Base-by-base conservation (phyloP, 2,113 vertebrate genomes). In the Solea solea region DNA sequence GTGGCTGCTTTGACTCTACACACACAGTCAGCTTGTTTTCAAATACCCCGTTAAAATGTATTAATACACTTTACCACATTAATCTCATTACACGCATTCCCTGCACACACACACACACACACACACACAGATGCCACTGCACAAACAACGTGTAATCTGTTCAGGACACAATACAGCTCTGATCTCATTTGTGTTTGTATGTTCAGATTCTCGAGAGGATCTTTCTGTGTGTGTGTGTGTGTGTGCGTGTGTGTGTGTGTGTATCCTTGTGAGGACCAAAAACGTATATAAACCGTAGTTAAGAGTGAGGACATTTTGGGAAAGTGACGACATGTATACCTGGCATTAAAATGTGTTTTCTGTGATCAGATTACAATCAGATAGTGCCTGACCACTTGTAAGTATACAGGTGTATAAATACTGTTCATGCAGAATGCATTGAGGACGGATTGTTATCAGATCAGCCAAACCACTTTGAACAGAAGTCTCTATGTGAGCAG, bases 151-250 rank as follows among this genome's bases (percentile, higher is more conserved):
- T 60, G 16, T 68, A 61, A 84, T 82, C 63, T 78, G 57, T 39
- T 76, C 59, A 61, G 63, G 64, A 72, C 64, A 65, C 64, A 64
- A 44, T 41, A 11, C 46, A 10, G 58, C 61, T 72, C 64, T 81
- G 64, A 82, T 81, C 67, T 81, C 73, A 82, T 86, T 59, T 73
- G 42, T 64, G 79, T 77, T 76, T 67, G 81, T 87, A 78, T 78
- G 82, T 81, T 82, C 58, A 45, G 72, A 81, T 76, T 72, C 72
- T 78, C 71, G 15, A 65, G 72, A 83, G 73, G 64, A 69, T 40
- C 39, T 66, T 48, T 68, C 45, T 62, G 67, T 27, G 45, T 21
- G 27, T 51, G 53, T 34, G 54, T 53, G 48, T 50, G 21, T 21
- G 21, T 21, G 21, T 50, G 21, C 1, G 21, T 21, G 21, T 21